Conservation (phyloP, 2,113 vertebrate species). For the Hylia prasina region DNA sequence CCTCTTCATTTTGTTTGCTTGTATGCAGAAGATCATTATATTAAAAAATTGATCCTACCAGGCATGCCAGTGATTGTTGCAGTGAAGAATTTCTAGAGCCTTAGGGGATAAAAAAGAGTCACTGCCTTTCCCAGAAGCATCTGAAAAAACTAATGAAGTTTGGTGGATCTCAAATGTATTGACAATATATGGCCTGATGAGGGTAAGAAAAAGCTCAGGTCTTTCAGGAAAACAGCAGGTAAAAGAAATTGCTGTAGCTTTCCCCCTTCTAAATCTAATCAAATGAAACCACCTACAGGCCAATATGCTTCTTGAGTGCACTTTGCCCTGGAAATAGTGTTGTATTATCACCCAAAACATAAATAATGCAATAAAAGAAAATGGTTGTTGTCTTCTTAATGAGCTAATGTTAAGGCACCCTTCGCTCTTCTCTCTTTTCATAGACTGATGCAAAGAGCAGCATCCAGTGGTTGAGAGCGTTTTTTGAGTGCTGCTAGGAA, state of each 20-base stretch:
- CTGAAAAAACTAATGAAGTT: conserved; percentile 20
- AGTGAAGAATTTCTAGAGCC: conserved; percentile 7
- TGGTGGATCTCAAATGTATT: neutral
- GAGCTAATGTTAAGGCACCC: conserved; percentile 25
- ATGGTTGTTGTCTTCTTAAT: conserved; percentile 43
- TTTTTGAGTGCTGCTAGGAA: conserved; percentile 33
- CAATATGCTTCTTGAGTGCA: conserved; percentile 32
- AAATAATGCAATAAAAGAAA: conserved; percentile 62
- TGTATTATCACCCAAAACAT: conserved; percentile 40
- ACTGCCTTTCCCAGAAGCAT: neutral
- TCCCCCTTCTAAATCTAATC: neutral
- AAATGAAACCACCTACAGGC: conserved; percentile 32
- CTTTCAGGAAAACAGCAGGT: conserved; percentile 7
- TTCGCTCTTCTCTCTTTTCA: conserved; percentile 19
- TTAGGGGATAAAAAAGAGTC: neutral
- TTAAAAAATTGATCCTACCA: neutral
- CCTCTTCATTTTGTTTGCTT: neutral
- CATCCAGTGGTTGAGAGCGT: neutral
- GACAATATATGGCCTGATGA: neutral
- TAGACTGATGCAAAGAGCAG: conserved; percentile 35
- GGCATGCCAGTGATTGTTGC: neutral
- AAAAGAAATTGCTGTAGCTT: conserved; percentile 8
- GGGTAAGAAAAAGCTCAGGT: neutral
- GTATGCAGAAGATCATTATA: neutral
- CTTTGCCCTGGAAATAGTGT: conserved; percentile 33